Conservation (phyloP, 2,888 invertebrate genomes). For the Atethmia centrago region DNA sequence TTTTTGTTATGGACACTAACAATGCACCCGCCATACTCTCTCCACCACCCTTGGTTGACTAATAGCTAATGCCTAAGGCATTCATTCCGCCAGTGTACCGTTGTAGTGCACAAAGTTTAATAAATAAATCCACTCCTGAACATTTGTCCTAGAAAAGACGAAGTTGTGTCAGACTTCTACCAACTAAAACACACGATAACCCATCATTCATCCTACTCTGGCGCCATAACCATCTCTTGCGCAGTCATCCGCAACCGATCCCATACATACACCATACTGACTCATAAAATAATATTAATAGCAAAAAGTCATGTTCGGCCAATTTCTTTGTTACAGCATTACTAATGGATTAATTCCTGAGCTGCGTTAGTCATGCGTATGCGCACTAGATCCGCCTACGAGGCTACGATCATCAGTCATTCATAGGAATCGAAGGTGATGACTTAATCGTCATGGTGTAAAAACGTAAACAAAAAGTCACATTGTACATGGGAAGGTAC, state of each 20-base stretch:
- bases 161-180: background rate
- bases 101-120: background rate
- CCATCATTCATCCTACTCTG: background rate
- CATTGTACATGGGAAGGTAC: background rate
- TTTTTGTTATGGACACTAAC: background rate
- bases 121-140: background rate
- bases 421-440: slow-evolving; percentile 29
- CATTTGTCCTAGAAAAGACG: background rate
- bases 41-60: background rate
- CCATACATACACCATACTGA: slow-evolving; percentile 34
- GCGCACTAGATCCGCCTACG: slow-evolving; percentile 67
- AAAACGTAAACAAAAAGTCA: slow-evolving; percentile 55
- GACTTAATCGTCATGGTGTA: slow-evolving; percentile 45
- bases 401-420: slow-evolving; percentile 57
- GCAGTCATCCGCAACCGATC: slow-evolving; percentile 6
- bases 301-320: slow-evolving; percentile 28
- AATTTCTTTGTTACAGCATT: slow-evolving; percentile 61
- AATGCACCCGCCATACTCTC: background rate
- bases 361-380: slow-evolving; percentile 64
- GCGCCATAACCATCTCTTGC: slow-evolving; percentile 20
- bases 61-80: background rate
- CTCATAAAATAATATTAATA: slow-evolving; percentile 44
- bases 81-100: background rate
- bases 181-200: background rate
- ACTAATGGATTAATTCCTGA: slow-evolving; percentile 57